Evolutionary conservation across 2,797 vertebrate species (phyloP), one percentile per base, ranked within the genome.

Genomic region (Lagocephalus sceleratus): DNA sequence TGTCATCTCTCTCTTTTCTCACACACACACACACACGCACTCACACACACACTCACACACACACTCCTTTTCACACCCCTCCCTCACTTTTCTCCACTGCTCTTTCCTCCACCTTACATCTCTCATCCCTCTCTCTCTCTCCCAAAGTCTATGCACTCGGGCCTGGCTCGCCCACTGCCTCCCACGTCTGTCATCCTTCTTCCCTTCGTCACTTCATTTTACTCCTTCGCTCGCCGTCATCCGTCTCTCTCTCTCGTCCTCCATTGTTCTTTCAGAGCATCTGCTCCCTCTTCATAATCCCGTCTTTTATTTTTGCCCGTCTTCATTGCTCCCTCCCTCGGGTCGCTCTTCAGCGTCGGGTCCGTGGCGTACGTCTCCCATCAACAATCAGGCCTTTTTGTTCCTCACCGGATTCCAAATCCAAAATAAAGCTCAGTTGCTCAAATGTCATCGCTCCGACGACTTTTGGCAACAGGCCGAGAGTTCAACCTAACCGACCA

Each of bases 131-230:
- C 43, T 54, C 46, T 39, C 43, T 50, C 39, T 0, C 58, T 43
- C 7, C 57, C 48, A n/a, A n/a, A 10, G n/a, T 19, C 70, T 22
- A 19, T 72, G 56, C 12, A 57, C 60, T 58, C 68, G 53, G 57
- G 40, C 45, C 64, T 69, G 49, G 6, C 66, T 67, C 63, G 38
- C 58, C 63, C 68, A 12, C 70, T 63, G 64, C 71, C 81, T 79
- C 81, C 78, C 74, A 75, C 64, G 64, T 78, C 78, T 81, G 81
- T 82, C 82, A 79, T 87, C 82, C 82, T 78, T 84, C 78, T 81
- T 81, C 79, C 56, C 66, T 70, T 63, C 51, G 63, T 75, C 71
- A 62, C 71, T 80, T 73, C 76, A 71, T 76, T 73, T 77, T 72
- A 35, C 69, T 64, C 73, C 59, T 59, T 78, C 76, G 21, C 64